Conservation (phyloP, 2,113 vertebrate genomes). For the Thymallus thymallus region DNA sequence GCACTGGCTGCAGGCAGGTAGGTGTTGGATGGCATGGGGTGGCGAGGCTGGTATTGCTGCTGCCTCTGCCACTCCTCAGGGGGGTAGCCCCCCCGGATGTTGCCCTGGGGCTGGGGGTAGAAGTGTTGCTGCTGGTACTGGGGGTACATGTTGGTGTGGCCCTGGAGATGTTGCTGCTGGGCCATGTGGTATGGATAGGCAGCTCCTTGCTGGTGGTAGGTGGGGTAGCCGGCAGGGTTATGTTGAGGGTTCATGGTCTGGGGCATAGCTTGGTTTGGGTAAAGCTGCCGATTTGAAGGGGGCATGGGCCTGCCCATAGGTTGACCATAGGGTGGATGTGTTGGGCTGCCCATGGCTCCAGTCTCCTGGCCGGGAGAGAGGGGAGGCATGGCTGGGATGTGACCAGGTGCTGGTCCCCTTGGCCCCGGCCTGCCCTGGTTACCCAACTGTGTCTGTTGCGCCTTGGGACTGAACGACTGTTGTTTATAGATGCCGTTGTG, state of each 20-base stretch:
- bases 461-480: conserved; percentile 59
- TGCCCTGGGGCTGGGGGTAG: conserved; percentile 68
- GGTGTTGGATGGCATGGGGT: conserved; percentile 53
- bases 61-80: conserved; percentile 85
- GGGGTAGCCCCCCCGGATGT: conserved; percentile 56
- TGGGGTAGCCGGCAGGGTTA: conserved; percentile 72
- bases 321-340: conserved; percentile 58
- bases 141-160: conserved; percentile 76
- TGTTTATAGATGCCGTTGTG: conserved; percentile 51
- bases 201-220: conserved; percentile 80
- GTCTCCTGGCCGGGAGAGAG: conserved; percentile 56
- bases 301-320: conserved; percentile 71
- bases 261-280: conserved; percentile 62
- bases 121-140: conserved; percentile 86
- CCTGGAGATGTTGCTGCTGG: conserved; percentile 62
- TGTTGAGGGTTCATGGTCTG: conserved; percentile 36
- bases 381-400: conserved; percentile 42
- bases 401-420: conserved; percentile 28
- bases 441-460: conserved; percentile 46
- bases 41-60: conserved; percentile 58
- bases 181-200: conserved; percentile 80
- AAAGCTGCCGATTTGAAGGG: conserved; percentile 71
- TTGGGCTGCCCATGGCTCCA: conserved; percentile 48
- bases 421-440: conserved; percentile 17
- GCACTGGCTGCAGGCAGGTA: conserved; percentile 54